phyloP scores from a whole-genome alignment of 2,797 vertebrate species.

The Nannoperca australis region DNA sequence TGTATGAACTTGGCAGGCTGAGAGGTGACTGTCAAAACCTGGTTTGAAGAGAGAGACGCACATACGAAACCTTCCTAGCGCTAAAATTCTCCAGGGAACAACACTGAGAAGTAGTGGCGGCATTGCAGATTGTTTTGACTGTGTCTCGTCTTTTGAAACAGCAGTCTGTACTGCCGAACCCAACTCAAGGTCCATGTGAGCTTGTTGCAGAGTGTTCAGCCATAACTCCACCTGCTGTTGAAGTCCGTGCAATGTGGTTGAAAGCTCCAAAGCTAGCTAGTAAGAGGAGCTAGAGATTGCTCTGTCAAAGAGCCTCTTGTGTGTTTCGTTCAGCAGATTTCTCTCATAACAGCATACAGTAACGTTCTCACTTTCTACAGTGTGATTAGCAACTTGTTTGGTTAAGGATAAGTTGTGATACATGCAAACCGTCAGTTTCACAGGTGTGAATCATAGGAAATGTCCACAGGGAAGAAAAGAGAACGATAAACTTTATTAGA shows the following conservation, averaged over 20 bases:
- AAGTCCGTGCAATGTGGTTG: not conserved
- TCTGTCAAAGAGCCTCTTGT: not conserved
- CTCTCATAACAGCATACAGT: not conserved
- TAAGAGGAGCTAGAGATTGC: not conserved
- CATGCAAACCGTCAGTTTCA: no score
- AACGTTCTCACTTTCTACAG: not conserved
- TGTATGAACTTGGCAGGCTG: constrained; percentile 70
- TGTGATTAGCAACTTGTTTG: not conserved
- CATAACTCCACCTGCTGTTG: not conserved
- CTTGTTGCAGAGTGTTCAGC: not conserved
- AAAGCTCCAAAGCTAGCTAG: not conserved
- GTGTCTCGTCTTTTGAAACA: constrained; percentile 25
- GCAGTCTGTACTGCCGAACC: constrained; percentile 16
- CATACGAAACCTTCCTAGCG: constrained; percentile 22
- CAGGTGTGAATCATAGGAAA: no score
- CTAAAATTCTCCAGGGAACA: constrained; percentile 38
- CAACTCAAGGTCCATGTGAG: constrained; percentile 4
- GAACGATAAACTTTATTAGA: no score
- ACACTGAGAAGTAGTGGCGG: constrained; percentile 18
- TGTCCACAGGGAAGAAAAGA: no score
- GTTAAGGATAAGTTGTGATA: no score
- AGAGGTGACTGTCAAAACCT: constrained; percentile 71
- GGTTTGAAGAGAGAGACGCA: constrained; percentile 21
- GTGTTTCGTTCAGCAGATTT: not conserved
- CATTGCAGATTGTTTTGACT: constrained; percentile 28